Evolutionary conservation across 2,888 invertebrate genomes (phyloP).

Genomic region (Alviniconcha strummeri): DNA sequence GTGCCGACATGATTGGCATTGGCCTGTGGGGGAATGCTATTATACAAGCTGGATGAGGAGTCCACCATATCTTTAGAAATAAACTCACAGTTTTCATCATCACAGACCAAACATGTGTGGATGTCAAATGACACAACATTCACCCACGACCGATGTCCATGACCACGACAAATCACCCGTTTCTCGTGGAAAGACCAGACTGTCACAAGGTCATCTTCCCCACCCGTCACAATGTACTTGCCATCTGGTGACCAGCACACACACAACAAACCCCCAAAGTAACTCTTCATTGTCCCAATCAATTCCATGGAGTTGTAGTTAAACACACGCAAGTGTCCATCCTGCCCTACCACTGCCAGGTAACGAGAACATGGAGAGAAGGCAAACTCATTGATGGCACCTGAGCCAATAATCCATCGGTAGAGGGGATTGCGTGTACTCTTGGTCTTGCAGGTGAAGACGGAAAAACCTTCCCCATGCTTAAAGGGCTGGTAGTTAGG

Average conservation of each 20-base stretch:
- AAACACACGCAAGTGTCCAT: slow-evolving; percentile 94
- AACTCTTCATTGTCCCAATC: slow-evolving; percentile 91
- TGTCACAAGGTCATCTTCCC: slow-evolving; percentile 98
- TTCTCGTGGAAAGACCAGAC: slow-evolving; percentile 96
- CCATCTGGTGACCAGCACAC: slow-evolving; percentile 99
- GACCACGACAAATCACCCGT: slow-evolving; percentile 96
- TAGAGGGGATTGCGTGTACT: slow-evolving; percentile 96
- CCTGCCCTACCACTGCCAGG: slow-evolving; percentile 91
- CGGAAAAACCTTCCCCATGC: slow-evolving; percentile 93
- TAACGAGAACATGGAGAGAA: slow-evolving; percentile 96
- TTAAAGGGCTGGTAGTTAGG: slow-evolving; percentile 97
- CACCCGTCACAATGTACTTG: slow-evolving; percentile 92
- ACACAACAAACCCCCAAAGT: slow-evolving; percentile 97
- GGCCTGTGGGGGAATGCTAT: slow-evolving; percentile 25
- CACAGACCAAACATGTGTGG: slow-evolving; percentile 77
- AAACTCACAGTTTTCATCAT: slow-evolving; percentile 76
- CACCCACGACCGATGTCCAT: slow-evolving; percentile 98
- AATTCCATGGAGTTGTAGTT: slow-evolving; percentile 98
- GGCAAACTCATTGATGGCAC: slow-evolving; percentile 92
- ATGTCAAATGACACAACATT: slow-evolving; percentile 90
- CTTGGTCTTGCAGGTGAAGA: slow-evolving; percentile 97
- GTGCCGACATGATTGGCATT: slow-evolving; percentile 27
- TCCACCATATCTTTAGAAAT: slow-evolving; percentile 71
- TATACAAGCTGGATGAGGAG: slow-evolving; percentile 40
- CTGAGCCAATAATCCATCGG: slow-evolving; percentile 79